phyloP scores from a whole-genome alignment of 2,797 vertebrate species.

The Oreochromis mossambicus region DNA sequence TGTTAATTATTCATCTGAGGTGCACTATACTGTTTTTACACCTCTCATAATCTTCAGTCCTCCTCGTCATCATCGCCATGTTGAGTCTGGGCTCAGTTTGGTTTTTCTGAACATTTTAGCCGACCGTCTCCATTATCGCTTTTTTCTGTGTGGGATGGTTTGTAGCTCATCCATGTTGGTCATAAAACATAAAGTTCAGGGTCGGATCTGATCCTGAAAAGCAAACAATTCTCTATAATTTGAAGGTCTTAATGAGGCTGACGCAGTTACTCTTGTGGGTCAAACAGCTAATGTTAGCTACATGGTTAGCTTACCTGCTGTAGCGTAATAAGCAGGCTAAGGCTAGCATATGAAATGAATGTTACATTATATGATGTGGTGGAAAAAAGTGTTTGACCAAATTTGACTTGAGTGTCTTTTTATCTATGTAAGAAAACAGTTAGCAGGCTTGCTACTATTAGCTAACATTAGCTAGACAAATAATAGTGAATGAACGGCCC shows the following conservation, averaged over 20 bases:
- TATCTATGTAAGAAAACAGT: background rate
- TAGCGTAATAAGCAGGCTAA: background rate
- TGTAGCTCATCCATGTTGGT: background rate
- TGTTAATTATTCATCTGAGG: conserved; percentile 46
- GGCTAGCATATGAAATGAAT: background rate
- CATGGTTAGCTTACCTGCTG: background rate
- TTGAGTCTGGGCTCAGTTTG: background rate
- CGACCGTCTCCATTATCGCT: background rate
- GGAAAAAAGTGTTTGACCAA: background rate
- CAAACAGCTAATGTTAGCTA: background rate
- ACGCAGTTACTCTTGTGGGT: background rate
- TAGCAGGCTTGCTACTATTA: background rate
- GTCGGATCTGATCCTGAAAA: background rate
- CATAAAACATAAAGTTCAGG: background rate
- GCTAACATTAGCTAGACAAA: background rate
- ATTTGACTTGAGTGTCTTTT: background rate
- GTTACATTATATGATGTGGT: background rate
- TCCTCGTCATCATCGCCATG: background rate
- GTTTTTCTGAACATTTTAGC: background rate
- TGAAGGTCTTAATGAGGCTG: background rate
- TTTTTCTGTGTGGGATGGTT: background rate
- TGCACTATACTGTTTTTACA: conserved; percentile 10
- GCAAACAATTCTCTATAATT: background rate
- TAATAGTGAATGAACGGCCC: background rate
- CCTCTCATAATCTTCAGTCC: conserved; percentile 4